Evolutionary conservation across 92 coral and sea anemone species (phyloP), one percentile per base, ranked within the genome.

Genomic region (Zoanthus solanderi): DNA sequence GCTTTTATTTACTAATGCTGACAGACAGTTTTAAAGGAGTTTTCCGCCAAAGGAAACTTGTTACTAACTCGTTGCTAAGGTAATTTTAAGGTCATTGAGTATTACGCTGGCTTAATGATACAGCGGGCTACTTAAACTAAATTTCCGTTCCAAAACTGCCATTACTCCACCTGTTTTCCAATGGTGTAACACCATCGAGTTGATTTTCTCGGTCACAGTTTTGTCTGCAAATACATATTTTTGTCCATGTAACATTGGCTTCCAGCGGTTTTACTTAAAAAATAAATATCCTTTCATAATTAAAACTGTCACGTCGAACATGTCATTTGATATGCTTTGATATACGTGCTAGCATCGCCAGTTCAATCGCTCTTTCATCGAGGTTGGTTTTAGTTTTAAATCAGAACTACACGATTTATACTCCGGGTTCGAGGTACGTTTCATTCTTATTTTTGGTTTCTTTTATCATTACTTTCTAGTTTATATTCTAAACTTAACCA

Each of bases 331-430:
- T 71, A 71, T 71, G 23, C 75, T 71, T 71, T 71, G 75, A 37
- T 37, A 71, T 11, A 71, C 12, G 75, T 71, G 75, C 75, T 71
- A 71, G 75, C 75, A 71, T 71, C 75, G 75, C 75, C 75, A 71
- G 75, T 71, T 71, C 75, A 71, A 71, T 71, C 48, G 75, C 75
- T 71, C 75, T 71, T 71, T 71, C 75, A 71, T 71, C 75, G 75
- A 29, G 75, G 75, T 71, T 71, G 75, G 75, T 71, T 18, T 71
- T 71, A 66, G 11, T 66, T 66, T 66, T 66, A 66, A 66, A 66
- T 53, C 58, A 53, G 58, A 53, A 53, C 58, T 53, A 53, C 58
- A 37, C 42, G 2, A 37, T 37, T 37, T 37, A 37, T 37, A 37
- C 42, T 37, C 42, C 4, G 42, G 42, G 42, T 37, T 37, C 42